phyloP scores from a whole-genome alignment of 2,888 invertebrate genomes.

The Teleiodes luculella region DNA sequence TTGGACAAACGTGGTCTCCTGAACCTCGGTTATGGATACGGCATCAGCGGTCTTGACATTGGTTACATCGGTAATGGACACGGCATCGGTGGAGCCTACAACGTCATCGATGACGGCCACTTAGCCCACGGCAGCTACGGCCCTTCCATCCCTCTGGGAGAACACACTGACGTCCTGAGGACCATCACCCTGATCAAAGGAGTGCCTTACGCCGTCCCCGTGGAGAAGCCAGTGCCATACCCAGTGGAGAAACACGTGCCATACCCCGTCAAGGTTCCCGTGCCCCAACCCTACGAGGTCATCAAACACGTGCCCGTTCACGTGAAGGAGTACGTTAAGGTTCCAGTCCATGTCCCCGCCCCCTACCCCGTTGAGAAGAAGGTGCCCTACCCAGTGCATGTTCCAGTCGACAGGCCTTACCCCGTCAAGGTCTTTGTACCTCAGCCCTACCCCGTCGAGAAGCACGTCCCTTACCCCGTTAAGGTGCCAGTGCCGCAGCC shows the following conservation, averaged over 20 bases:
- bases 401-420: slow-evolving; percentile 86
- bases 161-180: slow-evolving; percentile 77
- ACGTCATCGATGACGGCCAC: slow-evolving; percentile 52
- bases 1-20: slow-evolving; percentile 89
- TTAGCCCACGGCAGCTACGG: slow-evolving; percentile 37
- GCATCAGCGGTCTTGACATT: slow-evolving; percentile 84
- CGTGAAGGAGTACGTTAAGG: slow-evolving; percentile 88
- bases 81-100: slow-evolving; percentile 76
- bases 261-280: slow-evolving; percentile 83
- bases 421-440: slow-evolving; percentile 89
- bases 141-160: slow-evolving; percentile 53
- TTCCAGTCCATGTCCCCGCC: slow-evolving; percentile 86
- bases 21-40: slow-evolving; percentile 89
- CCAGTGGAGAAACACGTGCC: slow-evolving; percentile 83
- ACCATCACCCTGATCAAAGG: slow-evolving; percentile 83
- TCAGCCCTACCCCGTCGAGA: slow-evolving; percentile 89
- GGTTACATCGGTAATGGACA: slow-evolving; percentile 84
- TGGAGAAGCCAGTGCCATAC: slow-evolving; percentile 81
- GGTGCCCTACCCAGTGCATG: slow-evolving; percentile 83
- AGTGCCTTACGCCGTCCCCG: slow-evolving; percentile 81
- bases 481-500: slow-evolving; percentile 87
- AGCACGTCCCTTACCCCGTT: slow-evolving; percentile 85
- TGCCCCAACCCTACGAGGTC: slow-evolving; percentile 86
- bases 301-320: slow-evolving; percentile 83
- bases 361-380: slow-evolving; percentile 89